Evolutionary conservation across 1,140 invertebrate species (phyloP).

Genomic region (Hylaeus volcanicus): DNA sequence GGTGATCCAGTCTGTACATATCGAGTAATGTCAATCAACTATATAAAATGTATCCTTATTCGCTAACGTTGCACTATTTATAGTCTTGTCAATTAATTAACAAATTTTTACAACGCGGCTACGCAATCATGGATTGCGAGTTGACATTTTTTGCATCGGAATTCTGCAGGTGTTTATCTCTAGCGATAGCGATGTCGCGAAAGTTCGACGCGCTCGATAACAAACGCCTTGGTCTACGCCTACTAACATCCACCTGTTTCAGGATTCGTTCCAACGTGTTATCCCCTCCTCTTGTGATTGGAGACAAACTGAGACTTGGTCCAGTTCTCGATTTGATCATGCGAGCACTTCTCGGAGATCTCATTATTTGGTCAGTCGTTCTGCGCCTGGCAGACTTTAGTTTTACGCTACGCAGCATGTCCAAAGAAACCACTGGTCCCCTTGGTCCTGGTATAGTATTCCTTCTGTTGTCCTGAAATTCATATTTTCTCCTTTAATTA

Average conservation of each 20-base stretch:
- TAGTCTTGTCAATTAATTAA: neutral
- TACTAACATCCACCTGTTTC: slow-evolving; percentile 60
- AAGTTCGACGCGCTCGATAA: slow-evolving; percentile 36
- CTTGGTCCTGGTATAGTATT: slow-evolving; percentile 51
- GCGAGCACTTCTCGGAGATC: slow-evolving; percentile 64
- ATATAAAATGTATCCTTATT: neutral
- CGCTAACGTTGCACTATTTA: neutral
- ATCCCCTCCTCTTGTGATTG: slow-evolving; percentile 58
- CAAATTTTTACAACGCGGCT: neutral
- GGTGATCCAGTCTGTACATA: neutral
- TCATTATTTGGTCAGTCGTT: slow-evolving; percentile 45
- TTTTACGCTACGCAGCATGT: slow-evolving; percentile 75
- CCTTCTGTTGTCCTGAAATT: slow-evolving; percentile 66
- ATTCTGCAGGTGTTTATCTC: slow-evolving; percentile 34
- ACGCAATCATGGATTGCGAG: slow-evolving; percentile 31
- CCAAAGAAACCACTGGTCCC: slow-evolving; percentile 68
- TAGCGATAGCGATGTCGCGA: slow-evolving; percentile 31
- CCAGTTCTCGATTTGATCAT: slow-evolving; percentile 54
- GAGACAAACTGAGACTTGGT: slow-evolving; percentile 64
- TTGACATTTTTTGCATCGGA: slow-evolving; percentile 13
- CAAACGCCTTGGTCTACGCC: slow-evolving; percentile 48
- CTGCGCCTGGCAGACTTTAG: slow-evolving; percentile 69
- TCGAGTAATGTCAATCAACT: neutral
- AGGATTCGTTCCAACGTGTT: slow-evolving; percentile 60
- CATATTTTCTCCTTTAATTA: neutral